These are phyloP conservation scores for Yponomeuta malinellus DNA, from an alignment of 2,888 invertebrate genomes.

Conservation along the genomic window DNA sequence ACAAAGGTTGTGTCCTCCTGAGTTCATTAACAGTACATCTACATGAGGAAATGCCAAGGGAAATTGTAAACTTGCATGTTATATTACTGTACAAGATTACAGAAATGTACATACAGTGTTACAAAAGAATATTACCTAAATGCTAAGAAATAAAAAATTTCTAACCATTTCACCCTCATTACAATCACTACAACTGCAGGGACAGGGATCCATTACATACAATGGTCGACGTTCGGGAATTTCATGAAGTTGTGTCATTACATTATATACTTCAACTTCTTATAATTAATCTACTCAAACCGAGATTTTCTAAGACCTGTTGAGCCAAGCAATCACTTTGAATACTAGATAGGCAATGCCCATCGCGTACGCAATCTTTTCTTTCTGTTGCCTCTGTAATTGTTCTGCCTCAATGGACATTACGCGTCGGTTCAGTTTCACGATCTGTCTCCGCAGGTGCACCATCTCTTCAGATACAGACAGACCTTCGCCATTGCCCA, in stretches of 20 bases:
- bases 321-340: conserved; percentile 89
- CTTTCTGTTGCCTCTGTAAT: conserved; percentile 88
- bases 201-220: conserved; percentile 32
- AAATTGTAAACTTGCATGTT: conserved; percentile 34
- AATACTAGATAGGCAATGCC: conserved; percentile 90
- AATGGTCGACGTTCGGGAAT: conserved; percentile 27
- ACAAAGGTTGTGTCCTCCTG: conserved; percentile 34
- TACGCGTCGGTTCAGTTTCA: conserved; percentile 90
- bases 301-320: conserved; percentile 54
- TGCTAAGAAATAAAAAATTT: conserved; percentile 47
- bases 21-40: conserved; percentile 37
- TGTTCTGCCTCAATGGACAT: conserved; percentile 91
- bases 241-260: conserved; percentile 21
- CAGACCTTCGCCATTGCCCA: conserved; percentile 78
- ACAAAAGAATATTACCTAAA: conserved; percentile 59
- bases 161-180: conserved; percentile 41
- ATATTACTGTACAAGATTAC: conserved; percentile 50
- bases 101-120: conserved; percentile 29
- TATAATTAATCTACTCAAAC: conserved; percentile 39
- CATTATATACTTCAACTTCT: conserved; percentile 52
- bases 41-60: conserved; percentile 35
- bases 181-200: conserved; percentile 34
- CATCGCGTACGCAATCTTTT: conserved; percentile 88
- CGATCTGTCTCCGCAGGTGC: conserved; percentile 89
- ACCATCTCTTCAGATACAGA: conserved; percentile 86